Conservation (phyloP, 92 coral and sea anemone genomes). For the Bergia puertoricense region DNA sequence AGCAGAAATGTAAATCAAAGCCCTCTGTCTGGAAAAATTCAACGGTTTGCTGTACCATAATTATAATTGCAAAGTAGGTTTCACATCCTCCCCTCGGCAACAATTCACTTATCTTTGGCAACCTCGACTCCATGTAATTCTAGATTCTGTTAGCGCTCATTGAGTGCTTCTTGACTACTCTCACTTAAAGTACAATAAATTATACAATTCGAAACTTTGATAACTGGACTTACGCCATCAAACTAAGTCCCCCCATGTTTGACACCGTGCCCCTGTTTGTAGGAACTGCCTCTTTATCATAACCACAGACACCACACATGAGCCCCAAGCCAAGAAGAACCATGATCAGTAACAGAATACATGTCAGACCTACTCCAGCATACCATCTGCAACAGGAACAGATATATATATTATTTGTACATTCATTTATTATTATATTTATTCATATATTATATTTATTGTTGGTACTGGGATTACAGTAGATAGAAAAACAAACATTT, state of each 20-base stretch:
- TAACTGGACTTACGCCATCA: slow-evolving; percentile 90
- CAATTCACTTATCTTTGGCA: background rate
- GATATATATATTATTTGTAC: background rate
- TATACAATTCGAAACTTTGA: background rate
- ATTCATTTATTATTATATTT: background rate
- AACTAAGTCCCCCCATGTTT: slow-evolving; percentile 88
- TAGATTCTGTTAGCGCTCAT: background rate
- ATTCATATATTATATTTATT: background rate
- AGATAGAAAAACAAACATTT: too few species aligned
- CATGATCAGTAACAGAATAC: slow-evolving; percentile 81
- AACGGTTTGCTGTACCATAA: too few species aligned
- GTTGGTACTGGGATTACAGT: too few species aligned
- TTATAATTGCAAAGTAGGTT: background rate
- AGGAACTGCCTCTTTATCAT: slow-evolving; percentile 81
- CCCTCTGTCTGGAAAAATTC: too few species aligned
- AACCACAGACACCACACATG: slow-evolving; percentile 95
- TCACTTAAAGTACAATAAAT: too few species aligned
- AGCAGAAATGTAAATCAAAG: too few species aligned
- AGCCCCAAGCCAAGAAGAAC: slow-evolving; percentile 89
- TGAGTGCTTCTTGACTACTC: background rate
- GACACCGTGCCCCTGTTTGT: slow-evolving; percentile 88
- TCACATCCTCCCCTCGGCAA: background rate
- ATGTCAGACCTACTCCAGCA: slow-evolving; percentile 90
- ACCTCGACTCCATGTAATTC: background rate
- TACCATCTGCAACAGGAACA: slow-evolving; percentile 63